Evolutionary conservation across 1,140 invertebrate species (phyloP).

Genomic region (Platorchestia sp.): DNA sequence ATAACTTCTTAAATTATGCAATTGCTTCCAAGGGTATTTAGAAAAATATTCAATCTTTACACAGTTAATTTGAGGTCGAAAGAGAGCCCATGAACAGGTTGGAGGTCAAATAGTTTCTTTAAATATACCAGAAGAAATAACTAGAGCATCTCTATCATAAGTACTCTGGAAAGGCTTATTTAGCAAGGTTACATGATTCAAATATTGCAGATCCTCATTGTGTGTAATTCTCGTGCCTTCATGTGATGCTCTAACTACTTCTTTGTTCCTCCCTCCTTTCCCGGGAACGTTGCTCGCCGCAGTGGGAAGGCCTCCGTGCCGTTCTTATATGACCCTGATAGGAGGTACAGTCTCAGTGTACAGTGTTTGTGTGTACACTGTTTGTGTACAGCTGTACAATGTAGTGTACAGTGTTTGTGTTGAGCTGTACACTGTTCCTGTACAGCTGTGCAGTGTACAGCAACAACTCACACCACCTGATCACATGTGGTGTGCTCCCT

Average conservation of each 20-base stretch:
- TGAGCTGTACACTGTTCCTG: neutral
- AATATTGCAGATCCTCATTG: neutral
- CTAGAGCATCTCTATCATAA: neutral
- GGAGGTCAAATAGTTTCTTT: neutral
- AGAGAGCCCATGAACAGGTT: too few species aligned
- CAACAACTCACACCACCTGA: neutral
- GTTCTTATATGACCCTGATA: slow-evolving; percentile 7
- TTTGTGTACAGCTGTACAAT: neutral
- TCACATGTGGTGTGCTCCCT: neutral
- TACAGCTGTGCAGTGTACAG: neutral
- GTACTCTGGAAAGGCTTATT: neutral
- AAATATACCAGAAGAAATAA: neutral
- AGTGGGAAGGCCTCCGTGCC: slow-evolving; percentile 22
- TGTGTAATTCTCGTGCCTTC: too few species aligned
- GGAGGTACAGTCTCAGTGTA: slow-evolving; percentile 21
- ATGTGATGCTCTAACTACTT: neutral
- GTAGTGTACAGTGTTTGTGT: slow-evolving; percentile 22
- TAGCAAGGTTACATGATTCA: neutral
- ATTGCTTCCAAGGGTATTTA: too few species aligned
- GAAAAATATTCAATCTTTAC: too few species aligned
- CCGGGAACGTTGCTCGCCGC: neutral
- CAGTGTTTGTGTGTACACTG: slow-evolving; percentile 14
- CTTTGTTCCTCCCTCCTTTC: neutral
- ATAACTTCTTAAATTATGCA: too few species aligned
- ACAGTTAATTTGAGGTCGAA: too few species aligned